Evolutionary conservation across 2,888 invertebrate species (phyloP), one percentile per base, ranked within the genome.

Genomic region (Dioctria rufipes): DNA sequence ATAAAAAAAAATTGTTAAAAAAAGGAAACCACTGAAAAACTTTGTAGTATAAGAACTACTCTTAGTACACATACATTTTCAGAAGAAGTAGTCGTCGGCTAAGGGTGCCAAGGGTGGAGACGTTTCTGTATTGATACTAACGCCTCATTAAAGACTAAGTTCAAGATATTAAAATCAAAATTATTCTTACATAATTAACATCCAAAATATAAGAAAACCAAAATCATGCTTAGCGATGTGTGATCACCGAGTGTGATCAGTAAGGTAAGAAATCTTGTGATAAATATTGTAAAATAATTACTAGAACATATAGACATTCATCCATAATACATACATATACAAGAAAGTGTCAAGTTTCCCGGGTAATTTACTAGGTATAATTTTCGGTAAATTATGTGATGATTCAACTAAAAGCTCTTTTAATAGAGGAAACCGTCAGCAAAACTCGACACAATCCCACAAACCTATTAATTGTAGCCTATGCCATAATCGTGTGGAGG

Each of bases 261-360:
- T 25, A 54, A 54, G n/a, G n/a, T 54, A 54, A n/a, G 9, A 54
- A 54, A 54, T 6, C 51, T 69, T 69, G 69, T 69, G 69, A 69
- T 69, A 69, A 49, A 69, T 37, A 69, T 25, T 25, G 25, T 25
- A 25, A 25, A 25, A 25, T 25, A 2, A 25, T 25, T 25, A 25
- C 25, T 25, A 25, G 25, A 0, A 25, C 0, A 25, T 25, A 25
- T 25, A 25, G 25, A 25, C 25, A 25, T 25, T 25, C 25, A 25
- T 25, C 25, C 25, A 37, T 51, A 69, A 37, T 51, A 11, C 39
- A 49, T 51, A 51, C 49, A 49, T 69, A 69, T 4, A 25, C 25
- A 25, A 25, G 25, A 25, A 69, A 51, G 6, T 51, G 51, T 51
- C 37, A 69, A 51, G 49, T 9, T 5, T 5, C 11, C 39, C 69